These are phyloP conservation scores for Carollia perspicillata DNA, from an alignment of 2,113 vertebrate genomes.

Conservation along the genomic window DNA sequence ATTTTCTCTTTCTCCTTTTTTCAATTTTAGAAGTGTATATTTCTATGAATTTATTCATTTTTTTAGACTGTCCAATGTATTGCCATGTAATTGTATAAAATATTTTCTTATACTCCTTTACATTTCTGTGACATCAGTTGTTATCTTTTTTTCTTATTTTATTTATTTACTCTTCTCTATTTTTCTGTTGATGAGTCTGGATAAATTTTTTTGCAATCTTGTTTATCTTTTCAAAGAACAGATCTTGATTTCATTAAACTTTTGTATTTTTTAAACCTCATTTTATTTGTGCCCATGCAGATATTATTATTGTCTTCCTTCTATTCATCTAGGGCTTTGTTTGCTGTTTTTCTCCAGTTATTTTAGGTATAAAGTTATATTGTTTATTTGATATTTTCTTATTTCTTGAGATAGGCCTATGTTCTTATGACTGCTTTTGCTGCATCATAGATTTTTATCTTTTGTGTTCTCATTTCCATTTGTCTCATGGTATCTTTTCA, in stretches of 20 bases:
- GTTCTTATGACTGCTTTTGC: neutral
- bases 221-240: neutral
- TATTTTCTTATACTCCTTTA: neutral
- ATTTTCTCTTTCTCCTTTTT: no score
- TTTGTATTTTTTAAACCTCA: neutral
- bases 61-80: neutral
- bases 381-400: neutral
- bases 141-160: neutral
- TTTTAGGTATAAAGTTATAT: neutral
- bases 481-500: neutral
- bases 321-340: neutral
- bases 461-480: neutral
- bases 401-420: neutral
- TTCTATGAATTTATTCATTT: neutral
- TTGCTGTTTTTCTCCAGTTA: neutral
- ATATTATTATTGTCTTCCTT: neutral
- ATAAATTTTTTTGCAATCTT: neutral
- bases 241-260: neutral
- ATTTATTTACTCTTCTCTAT: neutral
- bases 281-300: neutral
- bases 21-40: no score
- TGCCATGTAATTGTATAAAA: neutral
- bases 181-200: neutral
- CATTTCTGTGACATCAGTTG: neutral
- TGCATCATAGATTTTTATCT: neutral